A percentile compares a stretch with the other conserved stretches of the same genome.
Conservation (phyloP, 2,113 vertebrate species). For the Cyprinodon variegatus region DNA sequence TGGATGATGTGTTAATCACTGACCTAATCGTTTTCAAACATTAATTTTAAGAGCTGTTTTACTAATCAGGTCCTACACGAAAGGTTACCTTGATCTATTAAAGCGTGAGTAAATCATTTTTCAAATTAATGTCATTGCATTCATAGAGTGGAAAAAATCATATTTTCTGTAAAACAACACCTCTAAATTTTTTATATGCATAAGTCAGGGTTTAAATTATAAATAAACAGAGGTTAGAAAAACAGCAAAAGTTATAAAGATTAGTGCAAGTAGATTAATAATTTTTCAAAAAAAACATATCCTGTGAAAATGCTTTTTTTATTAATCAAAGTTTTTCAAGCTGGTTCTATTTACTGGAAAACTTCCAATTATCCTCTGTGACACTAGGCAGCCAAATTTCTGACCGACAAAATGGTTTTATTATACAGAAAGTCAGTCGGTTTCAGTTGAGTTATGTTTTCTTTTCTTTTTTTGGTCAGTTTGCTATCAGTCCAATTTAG, state of each 20-base stretch:
- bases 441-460: too few species aligned
- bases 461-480: too few species aligned
- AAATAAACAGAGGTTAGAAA: conserved; percentile 4
- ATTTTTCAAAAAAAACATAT: not conserved
- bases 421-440: too few species aligned
- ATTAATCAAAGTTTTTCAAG: not conserved
- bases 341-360: not conserved
- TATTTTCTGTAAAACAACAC: not conserved
- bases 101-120: not conserved
- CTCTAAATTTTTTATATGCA: conserved; percentile 5
- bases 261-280: too few species aligned
- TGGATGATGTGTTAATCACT: conserved; percentile 3
- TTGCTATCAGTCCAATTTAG: too few species aligned
- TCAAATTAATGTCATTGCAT: conserved; percentile 6
- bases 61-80: conserved; percentile 21
- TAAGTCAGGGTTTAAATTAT: conserved; percentile 24
- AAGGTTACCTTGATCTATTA: not conserved
- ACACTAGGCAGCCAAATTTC: not conserved
- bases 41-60: conserved; percentile 1
- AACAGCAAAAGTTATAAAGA: not conserved
- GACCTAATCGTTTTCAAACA: conserved; percentile 16
- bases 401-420: not conserved
- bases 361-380: not conserved
- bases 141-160: conserved; percentile 5
- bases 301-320: not conserved